These are phyloP conservation scores for Lepidotrigona ventralis DNA, from an alignment of 1,140 invertebrate species.

Conservation along the genomic window DNA sequence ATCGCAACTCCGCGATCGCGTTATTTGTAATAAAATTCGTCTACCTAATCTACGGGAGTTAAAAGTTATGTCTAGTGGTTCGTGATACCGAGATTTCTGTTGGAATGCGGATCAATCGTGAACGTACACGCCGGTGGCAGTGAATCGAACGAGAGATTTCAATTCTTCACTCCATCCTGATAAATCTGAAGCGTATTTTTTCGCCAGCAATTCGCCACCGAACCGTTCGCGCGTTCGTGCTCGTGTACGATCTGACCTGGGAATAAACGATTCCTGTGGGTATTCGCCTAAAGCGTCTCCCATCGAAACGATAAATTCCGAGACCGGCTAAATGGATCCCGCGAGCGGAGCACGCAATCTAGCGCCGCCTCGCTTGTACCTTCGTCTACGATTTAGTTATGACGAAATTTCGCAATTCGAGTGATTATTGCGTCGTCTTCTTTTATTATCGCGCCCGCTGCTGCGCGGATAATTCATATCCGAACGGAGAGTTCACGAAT, in stretches of 20 bases:
- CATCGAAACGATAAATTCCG: conserved; percentile 56
- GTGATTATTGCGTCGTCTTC: conserved; percentile 39
- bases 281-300: conserved; percentile 45
- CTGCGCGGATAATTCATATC: conserved; percentile 12
- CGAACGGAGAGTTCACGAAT: conserved; percentile 2
- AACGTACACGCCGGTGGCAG: neutral
- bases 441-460: conserved; percentile 26
- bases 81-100: neutral
- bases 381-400: conserved; percentile 48
- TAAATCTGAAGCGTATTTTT: conserved; percentile 13
- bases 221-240: conserved; percentile 25
- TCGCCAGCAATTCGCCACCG: neutral
- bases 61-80: neutral
- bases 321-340: conserved; percentile 48
- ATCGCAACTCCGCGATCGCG: neutral
- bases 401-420: conserved; percentile 29
- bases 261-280: conserved; percentile 32
- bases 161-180: neutral
- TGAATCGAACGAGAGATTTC: neutral
- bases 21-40: neutral
- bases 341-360: conserved; percentile 48
- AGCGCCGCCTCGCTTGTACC: conserved; percentile 3
- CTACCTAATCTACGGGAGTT: neutral
- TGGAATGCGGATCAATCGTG: neutral
- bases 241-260: conserved; percentile 25